These are phyloP conservation scores for Marisa cornuarietis DNA, from an alignment of 1,140 invertebrate genomes.

Conservation along the genomic window DNA sequence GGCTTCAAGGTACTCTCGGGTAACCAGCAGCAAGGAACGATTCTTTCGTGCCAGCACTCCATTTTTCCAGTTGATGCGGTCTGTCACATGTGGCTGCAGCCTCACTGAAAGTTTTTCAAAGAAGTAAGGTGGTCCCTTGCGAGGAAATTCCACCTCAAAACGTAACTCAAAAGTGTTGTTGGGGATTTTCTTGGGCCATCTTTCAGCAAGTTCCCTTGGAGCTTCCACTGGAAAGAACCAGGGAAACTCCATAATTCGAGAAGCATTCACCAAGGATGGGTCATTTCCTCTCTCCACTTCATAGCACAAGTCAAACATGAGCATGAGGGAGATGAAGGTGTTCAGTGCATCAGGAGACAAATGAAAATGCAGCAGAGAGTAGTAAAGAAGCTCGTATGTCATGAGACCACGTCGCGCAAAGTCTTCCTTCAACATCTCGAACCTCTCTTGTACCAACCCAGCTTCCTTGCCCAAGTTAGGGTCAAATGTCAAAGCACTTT, in stretches of 20 bases:
- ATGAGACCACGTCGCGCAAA: constrained; percentile 55
- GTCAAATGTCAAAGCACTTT: constrained; percentile 49
- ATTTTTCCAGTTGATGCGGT: constrained; percentile 55
- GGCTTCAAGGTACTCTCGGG: constrained; percentile 33
- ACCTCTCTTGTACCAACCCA: constrained; percentile 39
- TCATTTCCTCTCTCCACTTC: constrained; percentile 41
- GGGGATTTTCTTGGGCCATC: constrained; percentile 49
- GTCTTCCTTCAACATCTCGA: constrained; percentile 50
- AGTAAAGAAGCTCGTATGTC: constrained; percentile 54
- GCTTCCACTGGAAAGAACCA: constrained; percentile 54
- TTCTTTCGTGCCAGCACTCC: constrained; percentile 53
- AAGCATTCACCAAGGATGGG: constrained; percentile 39
- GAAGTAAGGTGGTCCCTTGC: constrained; percentile 55
- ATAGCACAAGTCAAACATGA: constrained; percentile 61
- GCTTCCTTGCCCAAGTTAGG: constrained; percentile 34
- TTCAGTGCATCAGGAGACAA: constrained; percentile 50
- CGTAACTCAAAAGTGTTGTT: constrained; percentile 47
- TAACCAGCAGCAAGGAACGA: constrained; percentile 44
- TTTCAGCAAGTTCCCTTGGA: constrained; percentile 35
- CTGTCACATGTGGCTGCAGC: constrained; percentile 48
- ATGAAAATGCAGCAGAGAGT: constrained; percentile 50
- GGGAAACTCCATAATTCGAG: constrained; percentile 52
- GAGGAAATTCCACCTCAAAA: constrained; percentile 48
- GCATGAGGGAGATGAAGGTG: constrained; percentile 55
- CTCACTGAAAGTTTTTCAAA: constrained; percentile 59